Evolutionary conservation across 2,888 invertebrate species (phyloP).

Genomic region (Disparrhopalites patrizii): DNA sequence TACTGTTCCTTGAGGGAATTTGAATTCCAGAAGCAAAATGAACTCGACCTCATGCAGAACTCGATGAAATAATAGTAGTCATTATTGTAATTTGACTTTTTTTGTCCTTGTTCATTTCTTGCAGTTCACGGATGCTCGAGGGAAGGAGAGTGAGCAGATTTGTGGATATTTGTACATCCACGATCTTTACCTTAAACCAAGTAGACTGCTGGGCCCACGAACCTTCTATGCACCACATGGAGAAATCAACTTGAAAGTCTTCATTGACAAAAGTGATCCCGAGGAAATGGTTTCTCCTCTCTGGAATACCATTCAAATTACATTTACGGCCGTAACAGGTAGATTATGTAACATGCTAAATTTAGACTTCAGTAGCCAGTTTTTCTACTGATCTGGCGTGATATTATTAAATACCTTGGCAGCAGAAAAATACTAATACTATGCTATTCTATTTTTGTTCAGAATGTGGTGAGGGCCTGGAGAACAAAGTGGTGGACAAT

Average conservation of each 20-base stretch:
- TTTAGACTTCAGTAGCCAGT: too few species aligned
- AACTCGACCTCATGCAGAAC: too few species aligned
- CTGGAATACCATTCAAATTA: constrained; percentile 13
- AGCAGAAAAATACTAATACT: background rate
- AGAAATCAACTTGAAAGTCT: constrained; percentile 13
- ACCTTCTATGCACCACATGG: constrained; percentile 29
- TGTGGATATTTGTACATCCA: constrained; percentile 23
- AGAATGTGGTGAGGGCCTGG: constrained; percentile 7
- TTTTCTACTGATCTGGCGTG: too few species aligned
- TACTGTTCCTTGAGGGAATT: background rate
- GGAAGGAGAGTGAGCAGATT: constrained; percentile 8
- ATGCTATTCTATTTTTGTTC: too few species aligned
- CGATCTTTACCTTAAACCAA: constrained; percentile 19
- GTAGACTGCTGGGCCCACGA: constrained; percentile 26
- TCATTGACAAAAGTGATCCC: constrained; percentile 20
- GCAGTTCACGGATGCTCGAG: constrained; percentile 9
- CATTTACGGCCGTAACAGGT: constrained; percentile 31
- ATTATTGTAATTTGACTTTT: too few species aligned
- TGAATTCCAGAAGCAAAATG: too few species aligned
- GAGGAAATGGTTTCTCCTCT: constrained; percentile 8
- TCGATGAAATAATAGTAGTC: too few species aligned
- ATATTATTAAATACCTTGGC: too few species aligned
- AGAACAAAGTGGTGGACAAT: background rate
- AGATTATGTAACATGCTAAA: background rate
- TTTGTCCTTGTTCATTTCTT: too few species aligned